A percentile compares a stretch with the other conserved stretches of the same genome.
Conservation (phyloP, 2,113 vertebrate genomes). For the Actenoides lindsayi region DNA sequence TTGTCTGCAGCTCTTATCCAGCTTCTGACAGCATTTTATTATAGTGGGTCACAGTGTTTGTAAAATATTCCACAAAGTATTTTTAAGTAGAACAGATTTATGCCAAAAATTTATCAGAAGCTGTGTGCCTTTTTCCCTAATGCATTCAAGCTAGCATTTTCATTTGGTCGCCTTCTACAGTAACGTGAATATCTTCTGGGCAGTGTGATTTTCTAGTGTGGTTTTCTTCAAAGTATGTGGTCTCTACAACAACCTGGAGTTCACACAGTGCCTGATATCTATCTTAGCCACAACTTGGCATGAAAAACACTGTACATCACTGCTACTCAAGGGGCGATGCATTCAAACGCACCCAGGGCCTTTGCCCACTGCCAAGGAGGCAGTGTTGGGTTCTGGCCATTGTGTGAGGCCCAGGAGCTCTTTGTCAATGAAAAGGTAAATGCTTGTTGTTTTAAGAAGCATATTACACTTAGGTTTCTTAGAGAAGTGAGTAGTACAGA, state of each 20-base stretch:
- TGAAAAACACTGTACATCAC: constrained; percentile 78
- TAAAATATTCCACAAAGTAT: background rate
- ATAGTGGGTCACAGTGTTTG: background rate
- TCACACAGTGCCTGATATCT: background rate
- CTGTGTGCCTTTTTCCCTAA: background rate
- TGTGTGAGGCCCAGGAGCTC: constrained; percentile 89
- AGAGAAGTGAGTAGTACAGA: background rate
- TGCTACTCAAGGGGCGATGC: constrained; percentile 83
- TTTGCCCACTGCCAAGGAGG: constrained; percentile 73
- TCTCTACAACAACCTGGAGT: no score
- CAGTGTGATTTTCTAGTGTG: background rate
- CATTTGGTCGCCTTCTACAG: background rate
- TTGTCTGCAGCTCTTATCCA: background rate
- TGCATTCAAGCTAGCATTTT: background rate
- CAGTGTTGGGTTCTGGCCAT: constrained; percentile 80
- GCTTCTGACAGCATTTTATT: background rate
- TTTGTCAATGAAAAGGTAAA: constrained; percentile 83
- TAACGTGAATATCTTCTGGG: background rate
- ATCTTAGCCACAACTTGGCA: constrained; percentile 74
- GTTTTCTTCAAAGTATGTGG: background rate
- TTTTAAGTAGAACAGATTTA: background rate
- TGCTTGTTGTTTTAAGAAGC: background rate
- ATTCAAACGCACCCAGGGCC: constrained; percentile 78
- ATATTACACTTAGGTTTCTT: background rate
- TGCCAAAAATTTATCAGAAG: background rate